Conservation (phyloP, 35 echinoderm and acorn worm species). For the Lytechinus variegatus region DNA sequence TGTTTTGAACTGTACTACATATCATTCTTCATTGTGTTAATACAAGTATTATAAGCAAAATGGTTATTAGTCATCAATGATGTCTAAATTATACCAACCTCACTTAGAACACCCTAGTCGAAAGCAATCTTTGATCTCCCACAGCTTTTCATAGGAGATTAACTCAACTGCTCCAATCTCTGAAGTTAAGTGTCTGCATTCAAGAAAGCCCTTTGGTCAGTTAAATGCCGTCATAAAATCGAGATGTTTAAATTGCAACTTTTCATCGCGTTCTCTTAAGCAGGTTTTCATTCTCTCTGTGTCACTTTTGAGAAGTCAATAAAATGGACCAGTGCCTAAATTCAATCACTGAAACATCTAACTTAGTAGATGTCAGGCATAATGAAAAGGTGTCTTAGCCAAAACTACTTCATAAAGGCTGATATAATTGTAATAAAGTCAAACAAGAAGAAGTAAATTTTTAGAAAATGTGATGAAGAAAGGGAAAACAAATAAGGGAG, state of each 20-base stretch:
- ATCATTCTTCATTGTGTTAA: background rate
- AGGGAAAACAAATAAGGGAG: background rate
- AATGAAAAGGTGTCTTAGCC: background rate
- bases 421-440: background rate
- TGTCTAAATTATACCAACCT: background rate
- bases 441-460: background rate
- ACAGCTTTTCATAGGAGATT: background rate
- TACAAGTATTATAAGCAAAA: background rate
- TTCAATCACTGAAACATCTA: background rate
- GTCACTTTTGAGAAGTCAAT: constrained; percentile 29
- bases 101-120: constrained; percentile 4
- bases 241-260: background rate
- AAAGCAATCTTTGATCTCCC: background rate
- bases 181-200: background rate
- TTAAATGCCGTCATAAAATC: background rate
- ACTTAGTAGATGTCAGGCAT: background rate
- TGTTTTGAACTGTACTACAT: background rate
- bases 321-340: background rate
- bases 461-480: background rate
- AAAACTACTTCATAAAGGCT: background rate
- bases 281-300: background rate
- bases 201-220: background rate
- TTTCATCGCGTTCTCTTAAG: background rate
- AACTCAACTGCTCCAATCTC: background rate
- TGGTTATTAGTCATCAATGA: background rate